phyloP scores from a whole-genome alignment of 1,140 invertebrate species.

The Stratiolaelaps scimitus region DNA sequence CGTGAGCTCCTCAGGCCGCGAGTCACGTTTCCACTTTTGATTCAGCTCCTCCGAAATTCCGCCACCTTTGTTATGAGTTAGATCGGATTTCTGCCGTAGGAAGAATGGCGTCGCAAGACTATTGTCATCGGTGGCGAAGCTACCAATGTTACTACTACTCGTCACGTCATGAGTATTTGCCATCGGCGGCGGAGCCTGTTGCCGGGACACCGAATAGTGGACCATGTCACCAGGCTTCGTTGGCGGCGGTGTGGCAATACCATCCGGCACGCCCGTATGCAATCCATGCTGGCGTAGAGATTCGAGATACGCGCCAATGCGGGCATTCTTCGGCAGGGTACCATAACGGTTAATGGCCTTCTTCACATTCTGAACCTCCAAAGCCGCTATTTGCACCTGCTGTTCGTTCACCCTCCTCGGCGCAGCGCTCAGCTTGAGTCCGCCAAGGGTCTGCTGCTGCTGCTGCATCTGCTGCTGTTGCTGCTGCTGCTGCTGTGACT shows the following conservation, averaged over 20 bases:
- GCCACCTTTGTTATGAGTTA: conserved; percentile 38
- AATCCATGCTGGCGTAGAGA: conserved; percentile 66
- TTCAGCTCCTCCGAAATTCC: conserved; percentile 32
- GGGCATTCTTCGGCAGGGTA: conserved; percentile 81
- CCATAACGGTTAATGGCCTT: conserved; percentile 92
- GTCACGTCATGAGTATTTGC: too few relatives aligned
- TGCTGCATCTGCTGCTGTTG: neutral
- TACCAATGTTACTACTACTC: neutral
- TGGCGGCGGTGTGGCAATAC: neutral
- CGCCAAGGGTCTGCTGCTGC: conserved; percentile 30
- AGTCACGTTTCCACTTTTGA: conserved; percentile 34
- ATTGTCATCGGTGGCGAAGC: conserved; percentile 31
- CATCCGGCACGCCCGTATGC: conserved; percentile 39
- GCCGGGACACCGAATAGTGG: conserved; percentile 28
- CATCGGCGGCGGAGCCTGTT: conserved; percentile 30
- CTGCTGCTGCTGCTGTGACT: conserved; percentile 29
- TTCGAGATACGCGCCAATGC: conserved; percentile 88
- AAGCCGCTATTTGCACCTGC: conserved; percentile 61
- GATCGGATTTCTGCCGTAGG: conserved; percentile 43
- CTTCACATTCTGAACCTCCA: conserved; percentile 92
- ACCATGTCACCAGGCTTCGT: conserved; percentile 8
- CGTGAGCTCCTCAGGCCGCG: conserved; percentile 30
- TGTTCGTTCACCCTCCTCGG: conserved; percentile 37
- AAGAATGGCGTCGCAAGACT: conserved; percentile 34
- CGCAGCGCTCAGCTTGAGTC: conserved; percentile 12